Evolutionary conservation across 1,140 invertebrate genomes (phyloP), one percentile per base, ranked within the genome.

Genomic region (Scaptomyza pallida): DNA sequence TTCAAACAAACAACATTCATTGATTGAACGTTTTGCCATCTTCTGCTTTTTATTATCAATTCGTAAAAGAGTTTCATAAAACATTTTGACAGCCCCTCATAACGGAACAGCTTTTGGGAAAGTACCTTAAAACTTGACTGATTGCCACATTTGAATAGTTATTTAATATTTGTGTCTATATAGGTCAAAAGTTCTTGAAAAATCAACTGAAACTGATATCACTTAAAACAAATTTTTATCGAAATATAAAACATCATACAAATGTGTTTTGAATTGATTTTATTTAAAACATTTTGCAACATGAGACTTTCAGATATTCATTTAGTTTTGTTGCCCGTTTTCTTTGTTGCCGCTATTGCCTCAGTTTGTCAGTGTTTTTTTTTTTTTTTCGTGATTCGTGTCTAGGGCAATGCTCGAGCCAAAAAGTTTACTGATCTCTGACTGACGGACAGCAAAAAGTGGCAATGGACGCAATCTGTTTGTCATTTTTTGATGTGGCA

Each of bases 351-450:
- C 33, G 33, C 30, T 37, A 12, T 56, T 70, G 60, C 44, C 33
- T 19, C 57, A 54, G 60, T 9, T n/a, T 17, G 2, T 56, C 17
- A 41, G 15, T 40, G 52, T n/a, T n/a, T n/a, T n/a, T n/a, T 63
- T 54, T 43, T 48, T 56, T 33, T 37, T 63, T 65, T 65, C n/a
- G 57, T 30, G 65, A 61, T 47, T 45, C 48, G 41, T 44, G 62
- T 81, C 73, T 74, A 68, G 72, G 79, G 79, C 79, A 83, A 78
- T 47, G 79, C 52, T 83, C 79, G 75, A 54, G 55, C 50, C 21
- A 52, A 51, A 78, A 71, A 75, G 79, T 63, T 65, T 45, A 86
- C 35, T 88, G 81, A 85, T 85, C 80, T 86, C 44, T 85, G 81
- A 57, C 81, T 76, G 79, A 33, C 65, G 15, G 26, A 33, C 44